phyloP scores from a whole-genome alignment of 2,797 vertebrate species.

The Microctenopoma steveboyesi region DNA sequence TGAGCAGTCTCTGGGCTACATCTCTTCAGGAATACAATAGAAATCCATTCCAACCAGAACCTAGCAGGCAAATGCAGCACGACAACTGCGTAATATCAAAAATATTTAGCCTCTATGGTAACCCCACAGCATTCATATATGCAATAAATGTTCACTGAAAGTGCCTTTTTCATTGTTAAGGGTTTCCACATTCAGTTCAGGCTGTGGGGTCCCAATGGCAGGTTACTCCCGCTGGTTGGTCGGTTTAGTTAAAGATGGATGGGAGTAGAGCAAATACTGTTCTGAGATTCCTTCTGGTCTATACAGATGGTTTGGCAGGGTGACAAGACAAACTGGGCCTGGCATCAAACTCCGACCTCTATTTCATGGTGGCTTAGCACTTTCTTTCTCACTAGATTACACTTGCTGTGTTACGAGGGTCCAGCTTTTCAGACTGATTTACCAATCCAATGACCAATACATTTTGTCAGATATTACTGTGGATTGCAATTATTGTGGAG shows the following conservation, averaged over 20 bases:
- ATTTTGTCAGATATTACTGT: constrained; percentile 56
- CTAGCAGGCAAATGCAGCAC: constrained; percentile 47
- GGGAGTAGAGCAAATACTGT: constrained; percentile 65
- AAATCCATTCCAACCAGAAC: constrained; percentile 55
- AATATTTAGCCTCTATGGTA: constrained; percentile 65
- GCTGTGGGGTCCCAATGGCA: constrained; percentile 61
- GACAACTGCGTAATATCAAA: constrained; percentile 55
- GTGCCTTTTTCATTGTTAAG: constrained; percentile 56
- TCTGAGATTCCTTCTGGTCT: constrained; percentile 76
- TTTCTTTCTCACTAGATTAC: constrained; percentile 80
- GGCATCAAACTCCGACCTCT: constrained; percentile 83
- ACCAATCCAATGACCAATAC: constrained; percentile 59
- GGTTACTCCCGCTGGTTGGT: constrained; percentile 54
- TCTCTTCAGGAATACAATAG: constrained; percentile 58
- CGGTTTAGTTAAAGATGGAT: constrained; percentile 74
- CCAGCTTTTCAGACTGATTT: constrained; percentile 59
- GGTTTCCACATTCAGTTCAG: constrained; percentile 61
- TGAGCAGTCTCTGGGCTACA: constrained; percentile 63
- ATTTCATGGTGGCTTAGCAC: constrained; percentile 87
- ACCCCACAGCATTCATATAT: constrained; percentile 47
- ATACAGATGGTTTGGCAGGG: constrained; percentile 84
- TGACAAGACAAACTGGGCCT: constrained; percentile 84
- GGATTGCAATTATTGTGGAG: not conserved
- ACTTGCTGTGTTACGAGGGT: constrained; percentile 67
- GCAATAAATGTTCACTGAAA: constrained; percentile 46